These are phyloP conservation scores for Drosophila dunni DNA, from an alignment of 1,140 invertebrate species.

Conservation along the genomic window DNA sequence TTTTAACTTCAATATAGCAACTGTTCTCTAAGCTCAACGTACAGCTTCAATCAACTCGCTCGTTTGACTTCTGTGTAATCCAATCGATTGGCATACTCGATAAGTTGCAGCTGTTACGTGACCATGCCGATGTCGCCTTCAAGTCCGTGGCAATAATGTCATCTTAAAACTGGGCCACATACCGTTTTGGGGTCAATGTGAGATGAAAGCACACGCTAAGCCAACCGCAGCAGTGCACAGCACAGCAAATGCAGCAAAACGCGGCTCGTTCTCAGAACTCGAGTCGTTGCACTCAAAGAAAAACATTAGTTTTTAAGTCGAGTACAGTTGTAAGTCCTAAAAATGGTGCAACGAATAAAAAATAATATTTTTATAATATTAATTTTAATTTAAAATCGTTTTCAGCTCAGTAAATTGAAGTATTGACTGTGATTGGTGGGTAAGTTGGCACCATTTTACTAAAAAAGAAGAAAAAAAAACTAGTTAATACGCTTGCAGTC, in stretches of 20 bases:
- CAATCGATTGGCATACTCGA: not conserved
- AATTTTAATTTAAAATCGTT: no score
- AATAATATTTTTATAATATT: no score
- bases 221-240: not conserved
- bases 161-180: slow-evolving; percentile 22
- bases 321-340: no score
- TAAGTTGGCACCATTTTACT: no score
- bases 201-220: slow-evolving; percentile 32
- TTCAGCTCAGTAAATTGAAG: no score
- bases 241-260: not conserved
- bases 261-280: not conserved
- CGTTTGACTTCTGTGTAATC: not conserved
- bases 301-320: slow-evolving; percentile 10
- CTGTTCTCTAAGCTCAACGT: not conserved
- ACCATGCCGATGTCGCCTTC: slow-evolving; percentile 31
- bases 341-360: no score
- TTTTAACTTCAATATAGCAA: no score
- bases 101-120: slow-evolving; percentile 38
- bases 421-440: no score
- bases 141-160: not conserved
- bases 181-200: slow-evolving; percentile 39
- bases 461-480: no score
- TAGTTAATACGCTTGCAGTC: no score
- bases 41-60: not conserved
- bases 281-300: not conserved